A percentile compares a stretch with the other conserved stretches of the same genome.
Evolutionary conservation across 1,140 invertebrate species (phyloP).

Genomic region (Papilio dardanus): DNA sequence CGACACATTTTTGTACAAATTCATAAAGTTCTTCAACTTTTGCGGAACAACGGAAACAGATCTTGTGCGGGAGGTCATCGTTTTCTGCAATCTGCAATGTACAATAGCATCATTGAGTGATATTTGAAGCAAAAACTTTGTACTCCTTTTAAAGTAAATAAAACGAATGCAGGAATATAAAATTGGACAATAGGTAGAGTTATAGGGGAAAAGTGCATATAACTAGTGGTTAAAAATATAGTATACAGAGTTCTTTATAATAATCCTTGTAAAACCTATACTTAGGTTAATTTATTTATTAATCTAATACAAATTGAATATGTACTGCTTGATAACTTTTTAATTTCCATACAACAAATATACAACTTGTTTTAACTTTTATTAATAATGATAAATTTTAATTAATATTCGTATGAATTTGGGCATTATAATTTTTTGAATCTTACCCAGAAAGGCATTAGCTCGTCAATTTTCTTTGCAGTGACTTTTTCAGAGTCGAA

Average conservation of each 20-base stretch:
- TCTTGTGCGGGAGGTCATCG: constrained; percentile 80
- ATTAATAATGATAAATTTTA: not conserved
- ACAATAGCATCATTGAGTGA: too few relatives aligned
- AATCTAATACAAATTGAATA: too few relatives aligned
- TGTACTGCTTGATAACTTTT: too few relatives aligned
- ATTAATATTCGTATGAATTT: not conserved
- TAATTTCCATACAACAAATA: too few relatives aligned
- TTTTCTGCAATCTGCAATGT: constrained; percentile 76
- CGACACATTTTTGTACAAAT: constrained; percentile 77
- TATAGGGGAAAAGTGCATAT: too few relatives aligned
- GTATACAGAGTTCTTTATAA: too few relatives aligned
- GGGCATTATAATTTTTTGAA: not conserved
- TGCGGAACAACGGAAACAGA: constrained; percentile 79
- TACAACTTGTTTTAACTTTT: not conserved
- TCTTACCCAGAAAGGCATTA: constrained; percentile 75
- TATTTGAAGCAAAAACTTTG: constrained; percentile 31
- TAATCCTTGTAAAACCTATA: too few relatives aligned
- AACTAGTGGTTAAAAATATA: too few relatives aligned
- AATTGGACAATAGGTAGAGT: too few relatives aligned
- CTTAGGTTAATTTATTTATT: too few relatives aligned
- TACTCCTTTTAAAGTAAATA: too few relatives aligned
- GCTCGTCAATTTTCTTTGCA: constrained; percentile 70
- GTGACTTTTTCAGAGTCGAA: constrained; percentile 68
- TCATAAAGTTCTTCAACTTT: constrained; percentile 79
- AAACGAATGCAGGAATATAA: too few relatives aligned